Base-by-base conservation (phyloP, 23 tunicate genomes). In the Halocynthia roretzi region DNA sequence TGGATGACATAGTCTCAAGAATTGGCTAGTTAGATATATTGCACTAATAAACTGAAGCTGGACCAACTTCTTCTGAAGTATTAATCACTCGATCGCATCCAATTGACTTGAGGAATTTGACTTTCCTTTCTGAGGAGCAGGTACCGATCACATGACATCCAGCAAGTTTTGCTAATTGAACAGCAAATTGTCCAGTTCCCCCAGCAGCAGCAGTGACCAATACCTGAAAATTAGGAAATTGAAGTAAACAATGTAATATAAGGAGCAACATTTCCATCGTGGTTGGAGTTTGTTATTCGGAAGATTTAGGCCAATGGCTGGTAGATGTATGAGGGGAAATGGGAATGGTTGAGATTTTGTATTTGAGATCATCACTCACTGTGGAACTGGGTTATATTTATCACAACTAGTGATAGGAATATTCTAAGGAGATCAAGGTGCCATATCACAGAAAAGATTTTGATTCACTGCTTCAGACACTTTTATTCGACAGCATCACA, bases 151-250 rank as follows among this genome's bases (percentile, higher is more conserved):
- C 96, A 70, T 89, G 85, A 69, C 91, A 86, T 6, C 99, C 99
- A 54, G 99, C 96, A n/a, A 85, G 68, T 68, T 89, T 89, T 50
- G 95, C 89, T 19, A 96, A 71, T 75, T 96, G 99, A 14, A 89
- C 92, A 11, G 99, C 99, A 83, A 96, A 96, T 75, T 96, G 99
- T 17, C 99, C 99, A 50, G 99, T 96, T 7, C 99, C 99, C 11
- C 99, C 99, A 49, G 99, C 95, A 12, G 99, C 99, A 9, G 96
- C 99, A 20, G 99, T 96, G 8, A 96, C 96, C 63, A 85, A 69
- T 23, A 85, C 98, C 94, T 93, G 52, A 7, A 62, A 20, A 50
- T 63, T 62, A 11, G 10, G 19, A 31, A 53, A 50, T 10, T 40
- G 10, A 57, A 11, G 14, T 57, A 57, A 57, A 57, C 14, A 57